These are phyloP conservation scores for Perdita meconis DNA, from an alignment of 2,888 invertebrate species.

Conservation along the genomic window DNA sequence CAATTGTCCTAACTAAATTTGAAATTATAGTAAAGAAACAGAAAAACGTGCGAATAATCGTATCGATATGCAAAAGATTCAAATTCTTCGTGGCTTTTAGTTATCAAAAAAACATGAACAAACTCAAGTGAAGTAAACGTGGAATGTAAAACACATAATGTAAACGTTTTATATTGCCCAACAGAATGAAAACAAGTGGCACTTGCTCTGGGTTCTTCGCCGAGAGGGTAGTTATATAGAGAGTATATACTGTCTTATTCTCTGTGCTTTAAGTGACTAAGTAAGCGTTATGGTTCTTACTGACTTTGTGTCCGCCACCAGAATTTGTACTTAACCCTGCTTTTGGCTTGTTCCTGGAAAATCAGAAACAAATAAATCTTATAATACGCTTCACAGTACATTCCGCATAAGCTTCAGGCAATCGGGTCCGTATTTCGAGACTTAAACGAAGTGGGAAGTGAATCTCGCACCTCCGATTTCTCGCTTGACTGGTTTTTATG, in stretches of 20 bases:
- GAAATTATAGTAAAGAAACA: neutral
- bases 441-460: no score
- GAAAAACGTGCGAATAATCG: neutral
- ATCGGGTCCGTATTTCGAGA: no score
- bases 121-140: slow-evolving; percentile 39
- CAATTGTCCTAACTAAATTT: slow-evolving; percentile 12
- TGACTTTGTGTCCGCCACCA: slow-evolving; percentile 97
- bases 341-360: slow-evolving; percentile 86
- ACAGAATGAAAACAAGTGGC: slow-evolving; percentile 67
- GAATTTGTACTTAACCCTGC: slow-evolving; percentile 88
- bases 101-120: slow-evolving; percentile 18
- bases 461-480: no score
- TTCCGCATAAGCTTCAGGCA: no score
- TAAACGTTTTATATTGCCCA: slow-evolving; percentile 41
- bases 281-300: slow-evolving; percentile 94
- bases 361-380: slow-evolving; percentile 28
- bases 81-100: slow-evolving; percentile 44
- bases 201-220: slow-evolving; percentile 62
- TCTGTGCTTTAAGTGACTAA: slow-evolving; percentile 84
- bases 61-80: slow-evolving; percentile 14
- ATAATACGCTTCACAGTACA: neutral
- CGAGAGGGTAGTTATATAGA: slow-evolving; percentile 64
- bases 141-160: slow-evolving; percentile 37
- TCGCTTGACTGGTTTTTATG: no score
- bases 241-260: slow-evolving; percentile 76